These are phyloP conservation scores for Sphaeramia orbicularis DNA, from an alignment of 2,797 vertebrate species.

Conservation along the genomic window DNA sequence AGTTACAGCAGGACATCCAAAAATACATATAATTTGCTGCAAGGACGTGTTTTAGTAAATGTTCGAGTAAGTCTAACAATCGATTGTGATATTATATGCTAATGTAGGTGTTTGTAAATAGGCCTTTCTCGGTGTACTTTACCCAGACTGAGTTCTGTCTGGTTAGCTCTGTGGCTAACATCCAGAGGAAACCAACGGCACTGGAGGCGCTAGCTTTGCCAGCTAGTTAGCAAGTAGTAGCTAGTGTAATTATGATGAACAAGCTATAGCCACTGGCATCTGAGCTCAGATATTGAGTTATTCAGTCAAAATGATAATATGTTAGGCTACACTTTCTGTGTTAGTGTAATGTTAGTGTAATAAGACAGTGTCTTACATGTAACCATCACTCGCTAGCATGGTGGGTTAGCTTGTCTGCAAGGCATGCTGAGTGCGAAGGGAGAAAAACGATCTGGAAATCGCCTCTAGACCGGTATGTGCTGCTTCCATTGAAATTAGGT, in stretches of 20 bases:
- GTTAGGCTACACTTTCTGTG: fast-evolving
- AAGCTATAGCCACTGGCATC: background rate
- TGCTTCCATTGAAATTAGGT: conserved; percentile 64
- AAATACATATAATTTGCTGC: conserved; percentile 43
- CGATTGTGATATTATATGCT: background rate
- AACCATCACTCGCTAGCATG: conserved; percentile 37
- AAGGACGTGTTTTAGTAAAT: conserved; percentile 28
- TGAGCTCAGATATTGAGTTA: no score
- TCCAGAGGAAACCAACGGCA: conserved; percentile 51
- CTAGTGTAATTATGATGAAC: conserved; percentile 25
- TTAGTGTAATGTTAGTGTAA: background rate
- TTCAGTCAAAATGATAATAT: no score
- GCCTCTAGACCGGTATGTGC: conserved; percentile 34
- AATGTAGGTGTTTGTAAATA: background rate
- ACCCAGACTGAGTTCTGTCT: conserved; percentile 41
- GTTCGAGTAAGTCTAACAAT: conserved; percentile 55
- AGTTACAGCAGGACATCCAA: conserved; percentile 49
- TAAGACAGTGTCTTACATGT: background rate
- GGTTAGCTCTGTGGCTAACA: conserved; percentile 70
- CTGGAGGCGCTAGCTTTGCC: conserved; percentile 36
- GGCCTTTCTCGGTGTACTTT: background rate
- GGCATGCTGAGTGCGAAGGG: conserved; percentile 44
- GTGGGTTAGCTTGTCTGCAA: conserved; percentile 49
- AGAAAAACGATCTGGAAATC: conserved; percentile 25
- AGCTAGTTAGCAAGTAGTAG: conserved; percentile 34